Evolutionary conservation across 2,888 invertebrate species (phyloP).

Genomic region (Allolobophora icterica): DNA sequence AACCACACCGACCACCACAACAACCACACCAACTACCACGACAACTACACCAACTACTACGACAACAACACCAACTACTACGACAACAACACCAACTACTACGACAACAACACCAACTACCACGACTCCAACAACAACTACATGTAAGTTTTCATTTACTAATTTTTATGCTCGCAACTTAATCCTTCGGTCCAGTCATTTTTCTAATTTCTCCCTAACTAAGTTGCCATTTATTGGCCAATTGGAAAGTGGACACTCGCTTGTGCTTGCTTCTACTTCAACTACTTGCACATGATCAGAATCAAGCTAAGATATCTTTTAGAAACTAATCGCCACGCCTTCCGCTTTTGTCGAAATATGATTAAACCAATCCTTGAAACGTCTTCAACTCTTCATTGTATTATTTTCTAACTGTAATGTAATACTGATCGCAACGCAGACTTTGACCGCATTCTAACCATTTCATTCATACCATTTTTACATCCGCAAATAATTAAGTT

Average conservation of each 20-base stretch:
- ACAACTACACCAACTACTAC: slow-evolving; percentile 44
- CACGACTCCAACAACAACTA: slow-evolving; percentile 42
- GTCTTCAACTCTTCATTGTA: too few species aligned
- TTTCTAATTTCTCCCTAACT: neutral
- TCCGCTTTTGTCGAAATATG: neutral
- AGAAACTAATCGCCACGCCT: too few species aligned
- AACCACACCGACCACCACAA: slow-evolving; percentile 44
- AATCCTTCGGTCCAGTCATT: neutral
- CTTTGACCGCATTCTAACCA: too few species aligned
- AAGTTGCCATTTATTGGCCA: neutral
- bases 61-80: slow-evolving; percentile 44
- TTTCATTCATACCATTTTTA: too few species aligned
- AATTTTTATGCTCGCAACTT: neutral
- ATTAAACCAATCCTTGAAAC: neutral
- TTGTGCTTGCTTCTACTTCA: too few species aligned
- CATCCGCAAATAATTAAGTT: too few species aligned
- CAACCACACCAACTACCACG: slow-evolving; percentile 43
- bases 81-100: slow-evolving; percentile 42
- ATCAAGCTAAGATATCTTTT: neutral
- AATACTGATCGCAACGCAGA: too few species aligned
- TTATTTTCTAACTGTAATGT: too few species aligned
- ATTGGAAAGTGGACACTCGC: neutral
- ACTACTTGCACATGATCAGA: neutral
- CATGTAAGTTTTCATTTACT: neutral
- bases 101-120: slow-evolving; percentile 41